Conservation (phyloP, 2,888 invertebrate species). For the Tachina fera region DNA sequence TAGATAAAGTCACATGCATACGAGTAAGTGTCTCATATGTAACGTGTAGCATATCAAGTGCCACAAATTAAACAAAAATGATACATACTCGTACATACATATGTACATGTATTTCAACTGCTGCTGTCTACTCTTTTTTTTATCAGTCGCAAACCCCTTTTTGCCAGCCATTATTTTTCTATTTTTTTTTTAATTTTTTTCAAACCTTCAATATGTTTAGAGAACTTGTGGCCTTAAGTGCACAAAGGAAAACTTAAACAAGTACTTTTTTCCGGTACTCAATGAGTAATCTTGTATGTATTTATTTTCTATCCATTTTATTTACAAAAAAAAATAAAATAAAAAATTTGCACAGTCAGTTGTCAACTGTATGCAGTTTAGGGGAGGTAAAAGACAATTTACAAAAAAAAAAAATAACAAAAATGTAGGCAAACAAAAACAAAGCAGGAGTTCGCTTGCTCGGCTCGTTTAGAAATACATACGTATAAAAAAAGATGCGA, state of each 20-base stretch:
- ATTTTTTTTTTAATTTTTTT: not conserved
- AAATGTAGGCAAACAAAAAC: not conserved
- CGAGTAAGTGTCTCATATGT: not conserved
- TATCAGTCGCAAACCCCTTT: not conserved
- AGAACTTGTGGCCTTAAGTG: conserved; percentile 47
- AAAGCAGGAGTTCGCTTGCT: conserved; percentile 3
- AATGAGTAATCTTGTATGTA: conserved; percentile 57
- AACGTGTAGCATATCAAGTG: conserved; percentile 13
- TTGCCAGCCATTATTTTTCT: not conserved
- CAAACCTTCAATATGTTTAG: conserved; percentile 11
- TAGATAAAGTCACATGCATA: conserved; percentile 7
- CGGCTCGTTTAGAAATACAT: not conserved
- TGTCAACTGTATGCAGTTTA: not conserved
- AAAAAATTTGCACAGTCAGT: not conserved
- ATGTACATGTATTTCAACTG: not conserved
- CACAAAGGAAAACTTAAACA: conserved; percentile 55
- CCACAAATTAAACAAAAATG: conserved; percentile 9
- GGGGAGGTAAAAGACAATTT: not conserved
- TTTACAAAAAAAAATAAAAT: not conserved
- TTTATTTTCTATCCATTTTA: conserved; percentile 18
- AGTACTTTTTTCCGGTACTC: conserved; percentile 70
- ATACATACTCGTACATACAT: not conserved
- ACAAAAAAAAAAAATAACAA: not conserved
- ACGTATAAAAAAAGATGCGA: conserved; percentile 21
- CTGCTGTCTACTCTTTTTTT: not conserved